Base-by-base conservation (phyloP, 2,888 invertebrate genomes). In the Hylaea fasciaria region DNA sequence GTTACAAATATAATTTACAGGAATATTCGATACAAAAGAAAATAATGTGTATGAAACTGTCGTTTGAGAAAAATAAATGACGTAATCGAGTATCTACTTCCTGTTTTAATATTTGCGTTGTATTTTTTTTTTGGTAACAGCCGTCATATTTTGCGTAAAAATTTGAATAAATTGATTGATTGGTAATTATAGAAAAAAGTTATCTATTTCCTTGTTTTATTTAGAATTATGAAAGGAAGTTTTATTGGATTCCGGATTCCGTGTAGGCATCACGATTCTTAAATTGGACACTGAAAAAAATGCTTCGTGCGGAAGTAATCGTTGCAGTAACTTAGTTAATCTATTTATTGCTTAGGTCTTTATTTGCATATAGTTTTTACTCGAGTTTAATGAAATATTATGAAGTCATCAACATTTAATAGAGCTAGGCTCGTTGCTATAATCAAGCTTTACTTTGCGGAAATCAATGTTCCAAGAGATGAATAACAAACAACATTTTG, bases 181-280 rank as follows among this genome's bases (percentile, higher is more conserved):
- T 43, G 13, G 9, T 22, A 16, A 46, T 50, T 40, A 13, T 9
- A 37, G 5, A n/a, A 44, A 53, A 48, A 37, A 14, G 14, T 22
- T 59, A 48, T 45, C 29, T 40, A 50, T 65, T 67, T 67, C 65
- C 65, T 67, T 41, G 37, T 57, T 49, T 57, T 58, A 52, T 40
- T 55, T 49, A 51, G 11, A 39, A 51, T 48, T 57, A 45, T 40
- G 48, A 60, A 57, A 48, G 32, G 44, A 57, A 62, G 50, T 40
- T 46, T 40, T 17, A 3, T 43, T 44, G 14, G 11, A 17, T 59
- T 64, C 41, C 40, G 53, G 39, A 51, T 66, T 60, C 59, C 62
- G 61, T 39, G 48, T 53, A 37, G 22, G 12, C 44, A 60, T 59
- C 64, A 66, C 59, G 57, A 59, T 44, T 60, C 48, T 32, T 48